Evolutionary conservation across 2,888 invertebrate species (phyloP).

Genomic region (Crocallis elinguaria): DNA sequence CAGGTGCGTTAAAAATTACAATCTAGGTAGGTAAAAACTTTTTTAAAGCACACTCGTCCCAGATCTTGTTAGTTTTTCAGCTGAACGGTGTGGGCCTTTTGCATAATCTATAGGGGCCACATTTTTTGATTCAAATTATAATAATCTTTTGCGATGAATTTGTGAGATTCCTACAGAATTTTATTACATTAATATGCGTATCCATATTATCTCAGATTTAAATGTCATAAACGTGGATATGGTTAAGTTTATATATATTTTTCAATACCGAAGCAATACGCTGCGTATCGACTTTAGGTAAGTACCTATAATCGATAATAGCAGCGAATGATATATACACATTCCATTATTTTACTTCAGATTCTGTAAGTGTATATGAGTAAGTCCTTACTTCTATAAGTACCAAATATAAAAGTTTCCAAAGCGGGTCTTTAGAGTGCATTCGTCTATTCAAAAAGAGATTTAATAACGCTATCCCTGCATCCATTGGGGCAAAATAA

Average conservation of each 20-base stretch:
- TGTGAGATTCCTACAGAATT: too few relatives aligned
- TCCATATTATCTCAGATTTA: too few relatives aligned
- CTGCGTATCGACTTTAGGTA: too few relatives aligned
- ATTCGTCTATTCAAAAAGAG: slow-evolving; percentile 28
- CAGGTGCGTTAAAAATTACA: too few relatives aligned
- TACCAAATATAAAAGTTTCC: background rate
- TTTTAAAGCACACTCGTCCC: background rate
- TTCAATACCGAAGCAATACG: too few relatives aligned
- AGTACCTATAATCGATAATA: too few relatives aligned
- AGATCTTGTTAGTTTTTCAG: background rate
- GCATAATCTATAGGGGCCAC: slow-evolving; percentile 4
- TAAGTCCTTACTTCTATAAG: background rate
- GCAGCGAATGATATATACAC: too few relatives aligned
- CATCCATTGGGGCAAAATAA: slow-evolving; percentile 23
- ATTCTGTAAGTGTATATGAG: background rate
- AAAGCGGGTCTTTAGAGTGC: slow-evolving; percentile 15
- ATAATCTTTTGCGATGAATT: background rate
- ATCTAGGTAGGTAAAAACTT: too few relatives aligned
- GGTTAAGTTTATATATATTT: too few relatives aligned
- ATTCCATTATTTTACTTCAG: too few relatives aligned
- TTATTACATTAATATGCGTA: too few relatives aligned
- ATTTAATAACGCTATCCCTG: slow-evolving; percentile 28
- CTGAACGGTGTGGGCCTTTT: background rate
- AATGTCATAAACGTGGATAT: too few relatives aligned
- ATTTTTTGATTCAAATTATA: slow-evolving; percentile 1